Conservation (phyloP, 37 sponge, comb jelly and placozoan species). For the Spongia lamella region DNA sequence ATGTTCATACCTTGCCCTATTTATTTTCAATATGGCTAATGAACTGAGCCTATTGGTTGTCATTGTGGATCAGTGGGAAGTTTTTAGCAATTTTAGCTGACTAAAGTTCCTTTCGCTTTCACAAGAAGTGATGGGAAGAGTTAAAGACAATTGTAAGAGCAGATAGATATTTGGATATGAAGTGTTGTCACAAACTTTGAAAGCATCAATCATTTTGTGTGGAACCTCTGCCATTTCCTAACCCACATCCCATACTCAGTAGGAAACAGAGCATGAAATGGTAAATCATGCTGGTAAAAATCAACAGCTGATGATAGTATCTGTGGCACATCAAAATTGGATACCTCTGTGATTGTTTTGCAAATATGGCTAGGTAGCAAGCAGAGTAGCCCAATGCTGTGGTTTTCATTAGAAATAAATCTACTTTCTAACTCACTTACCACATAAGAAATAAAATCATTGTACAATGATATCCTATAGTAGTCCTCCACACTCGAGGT, state of each 20-base stretch:
- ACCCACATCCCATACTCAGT: conserved; percentile 47
- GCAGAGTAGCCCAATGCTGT: conserved; percentile 39
- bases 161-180: conserved; percentile 14
- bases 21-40: not conserved
- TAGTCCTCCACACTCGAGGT: conserved; percentile 43
- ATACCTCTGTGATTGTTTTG: conserved; percentile 4
- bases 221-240: conserved; percentile 29
- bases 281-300: conserved; percentile 35
- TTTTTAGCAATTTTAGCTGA: conserved; percentile 11
- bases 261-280: conserved; percentile 19
- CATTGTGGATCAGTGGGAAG: conserved; percentile 32
- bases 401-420: conserved; percentile 45
- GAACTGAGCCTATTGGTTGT: conserved; percentile 37
- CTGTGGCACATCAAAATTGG: conserved; percentile 28
- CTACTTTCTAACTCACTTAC: conserved; percentile 39
- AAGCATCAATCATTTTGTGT: conserved; percentile 19
- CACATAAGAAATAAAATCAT: conserved; percentile 57
- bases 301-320: conserved; percentile 30
- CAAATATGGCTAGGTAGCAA: conserved; percentile 47
- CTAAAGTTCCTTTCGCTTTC: conserved; percentile 20
- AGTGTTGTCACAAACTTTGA: conserved; percentile 18
- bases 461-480: conserved; percentile 34
- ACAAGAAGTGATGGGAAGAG: conserved; percentile 14
- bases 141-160: conserved; percentile 13
- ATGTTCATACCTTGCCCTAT: conserved; percentile 1